Base-by-base conservation (phyloP, 2,888 invertebrate genomes). In the Drosophila maculinotata region DNA sequence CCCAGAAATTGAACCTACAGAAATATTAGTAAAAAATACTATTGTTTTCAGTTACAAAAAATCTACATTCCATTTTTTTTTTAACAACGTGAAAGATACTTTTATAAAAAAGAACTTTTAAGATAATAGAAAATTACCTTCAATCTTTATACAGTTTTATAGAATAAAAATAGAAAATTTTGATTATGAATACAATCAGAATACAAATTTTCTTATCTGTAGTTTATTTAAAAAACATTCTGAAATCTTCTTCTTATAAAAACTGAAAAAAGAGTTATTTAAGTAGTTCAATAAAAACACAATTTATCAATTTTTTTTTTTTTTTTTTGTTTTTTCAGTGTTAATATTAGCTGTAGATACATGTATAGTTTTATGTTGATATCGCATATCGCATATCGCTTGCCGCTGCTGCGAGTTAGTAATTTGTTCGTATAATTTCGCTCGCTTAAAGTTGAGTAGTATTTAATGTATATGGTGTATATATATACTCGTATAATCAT, bases 351-450 rank as follows among this genome's bases (percentile, higher is more conserved):
- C 36, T 69, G 54, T 69, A 52, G 36, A 68, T 72, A 76, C 53
- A 74, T 71, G 36, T 66, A 56, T 70, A 58, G 52, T 44, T 62
- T 56, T 66, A 53, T 41, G 52, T 68, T 72, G 44, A 68, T 64
- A 26, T 48, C 72, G 56, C n/a, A 75, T 72, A 76, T 75, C 75
- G 74, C 74, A 64, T 64, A 38, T 59, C 48, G 75, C 70, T 69
- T 75, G 54, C 75, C 69, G 72, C 69, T 75, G 69, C 35, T 74
- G 65, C 70, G 76, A 75, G 73, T 77, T 76, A 71, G 67, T 76
- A 49, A 56, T 31, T 62, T 49, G 41, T 71, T 74, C 71, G 66
- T 59, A 49, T 57, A 30, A 17, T 39, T 53, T 64, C 60, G 65
- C 73, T 72, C 77, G 60, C 69, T 62, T 44, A 42, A 26, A 49